Conservation (phyloP, 2,113 vertebrate species). For the Grammatotria lemairii region DNA sequence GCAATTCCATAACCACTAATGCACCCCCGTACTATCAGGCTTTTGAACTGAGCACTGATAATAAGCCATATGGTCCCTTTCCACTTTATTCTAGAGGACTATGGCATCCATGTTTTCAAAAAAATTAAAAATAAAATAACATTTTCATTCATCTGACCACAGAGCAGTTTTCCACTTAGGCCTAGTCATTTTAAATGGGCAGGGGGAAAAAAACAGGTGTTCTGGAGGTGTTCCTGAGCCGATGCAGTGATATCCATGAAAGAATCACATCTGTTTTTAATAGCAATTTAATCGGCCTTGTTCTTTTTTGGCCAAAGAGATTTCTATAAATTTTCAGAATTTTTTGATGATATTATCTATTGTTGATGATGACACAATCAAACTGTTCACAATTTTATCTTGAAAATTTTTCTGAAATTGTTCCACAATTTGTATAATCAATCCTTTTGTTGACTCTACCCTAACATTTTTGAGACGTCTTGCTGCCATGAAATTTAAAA, state of each 20-base stretch:
- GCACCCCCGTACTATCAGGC: not conserved
- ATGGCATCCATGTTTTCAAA: not conserved
- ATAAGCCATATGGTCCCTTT: not conserved
- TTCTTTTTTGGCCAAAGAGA: not conserved
- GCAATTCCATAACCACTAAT: not conserved
- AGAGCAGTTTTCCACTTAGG: not conserved
- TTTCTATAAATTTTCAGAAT: not conserved
- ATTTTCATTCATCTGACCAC: not conserved
- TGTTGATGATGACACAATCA: not conserved
- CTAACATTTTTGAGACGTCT: not conserved
- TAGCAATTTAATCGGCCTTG: not conserved
- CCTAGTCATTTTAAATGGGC: not conserved
- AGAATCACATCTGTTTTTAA: not conserved
- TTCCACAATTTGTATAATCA: not conserved
- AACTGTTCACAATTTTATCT: not conserved
- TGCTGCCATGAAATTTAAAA: not conserved
- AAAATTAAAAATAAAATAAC: not conserved
- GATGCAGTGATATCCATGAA: not conserved
- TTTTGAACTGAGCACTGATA: not conserved
- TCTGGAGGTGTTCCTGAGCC: not conserved
- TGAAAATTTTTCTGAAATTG: not conserved
- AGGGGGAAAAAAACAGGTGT: not conserved
- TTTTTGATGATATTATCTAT: not conserved
- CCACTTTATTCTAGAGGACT: not conserved
- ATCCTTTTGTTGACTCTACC: not conserved